Evolutionary conservation across 2,888 invertebrate species (phyloP), one percentile per base, ranked within the genome.

Genomic region (Schizotus pectinicornis): DNA sequence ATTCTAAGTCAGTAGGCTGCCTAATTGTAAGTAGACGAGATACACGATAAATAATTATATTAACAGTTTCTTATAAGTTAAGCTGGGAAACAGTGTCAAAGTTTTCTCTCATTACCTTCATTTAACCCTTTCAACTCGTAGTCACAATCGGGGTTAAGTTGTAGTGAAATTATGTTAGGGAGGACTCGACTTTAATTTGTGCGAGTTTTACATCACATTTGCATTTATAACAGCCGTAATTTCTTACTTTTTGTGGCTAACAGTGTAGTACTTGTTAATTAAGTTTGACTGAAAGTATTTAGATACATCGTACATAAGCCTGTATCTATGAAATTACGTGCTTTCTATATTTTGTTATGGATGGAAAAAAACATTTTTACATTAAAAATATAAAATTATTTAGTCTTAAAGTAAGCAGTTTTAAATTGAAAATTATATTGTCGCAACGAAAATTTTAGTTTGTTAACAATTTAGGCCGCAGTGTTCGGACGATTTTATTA

Each of bases 1-100:
- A 55, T 62, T 66, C 68, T 71, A 71, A 71, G 71, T 71, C 69
- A 71, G 64, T 69, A 69, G 66, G 51, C 64, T 37, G 58, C 59
- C 62, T 66, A 67, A 61, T 56, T 22, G 46, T 43, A 38, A 48
- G 59, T 61, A 59, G 64, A 22, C 22, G 22, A 22, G 22, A 22
- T 22, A 22, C 32, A 47, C 8, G 34, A 14, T 33, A 34, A 33
- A 47, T 47, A 38, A 41, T 22, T 41, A 3, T 3, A 13, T 30
- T 43, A 43, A 22, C 30, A 30, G 6, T 49, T 14, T 38, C 38
- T 49, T 7, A 11, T 43, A 32, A 30, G 22, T 42, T 42, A 13
- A 22, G 22, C 5, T 22, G 42, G 42, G n/a, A 9, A 9, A 43
- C 5, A 43, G 43, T 43, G 43, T 43, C 43, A 43, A 43, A 43